A percentile compares a stretch with the other conserved stretches of the same genome.
These are phyloP conservation scores for Balaenoptera acutorostrata DNA, from an alignment of 2,113 vertebrate species.

Conservation along the genomic window DNA sequence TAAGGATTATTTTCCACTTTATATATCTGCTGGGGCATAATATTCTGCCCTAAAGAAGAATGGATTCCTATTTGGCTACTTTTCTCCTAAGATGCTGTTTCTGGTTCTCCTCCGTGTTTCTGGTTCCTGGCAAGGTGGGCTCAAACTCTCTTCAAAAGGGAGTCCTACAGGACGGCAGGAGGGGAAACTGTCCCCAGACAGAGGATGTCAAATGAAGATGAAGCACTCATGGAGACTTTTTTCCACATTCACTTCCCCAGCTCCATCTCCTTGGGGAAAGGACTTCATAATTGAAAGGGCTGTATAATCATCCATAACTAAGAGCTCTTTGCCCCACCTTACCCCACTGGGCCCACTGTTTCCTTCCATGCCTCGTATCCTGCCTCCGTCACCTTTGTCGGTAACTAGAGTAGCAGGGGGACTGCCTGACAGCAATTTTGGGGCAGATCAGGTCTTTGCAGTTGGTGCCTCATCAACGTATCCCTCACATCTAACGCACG, in stretches of 20 bases:
- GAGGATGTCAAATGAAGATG: not conserved
- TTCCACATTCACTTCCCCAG: not conserved
- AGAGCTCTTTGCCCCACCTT: not conserved
- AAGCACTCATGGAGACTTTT: not conserved
- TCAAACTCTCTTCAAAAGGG: not conserved
- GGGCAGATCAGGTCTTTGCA: not conserved
- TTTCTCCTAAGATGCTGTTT: not conserved
- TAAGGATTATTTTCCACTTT: not conserved
- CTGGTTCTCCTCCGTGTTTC: not conserved
- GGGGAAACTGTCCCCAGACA: not conserved
- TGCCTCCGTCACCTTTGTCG: not conserved
- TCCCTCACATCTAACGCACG: not conserved
- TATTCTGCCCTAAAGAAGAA: not conserved
- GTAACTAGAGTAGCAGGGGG: slow-evolving; percentile 39
- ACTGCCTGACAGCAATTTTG: not conserved
- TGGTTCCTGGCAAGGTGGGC: not conserved
- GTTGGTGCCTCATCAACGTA: not conserved
- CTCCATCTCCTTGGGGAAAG: not conserved
- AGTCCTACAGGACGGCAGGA: not conserved
- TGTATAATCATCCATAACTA: not conserved
- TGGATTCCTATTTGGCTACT: not conserved
- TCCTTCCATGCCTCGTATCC: slow-evolving; percentile 21
- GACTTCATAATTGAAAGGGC: not conserved
- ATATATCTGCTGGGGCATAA: not conserved
- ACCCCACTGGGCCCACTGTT: not conserved